Evolutionary conservation across 2,797 vertebrate species (phyloP), one percentile per base, ranked within the genome.

Genomic region (Poeciliopsis infans): DNA sequence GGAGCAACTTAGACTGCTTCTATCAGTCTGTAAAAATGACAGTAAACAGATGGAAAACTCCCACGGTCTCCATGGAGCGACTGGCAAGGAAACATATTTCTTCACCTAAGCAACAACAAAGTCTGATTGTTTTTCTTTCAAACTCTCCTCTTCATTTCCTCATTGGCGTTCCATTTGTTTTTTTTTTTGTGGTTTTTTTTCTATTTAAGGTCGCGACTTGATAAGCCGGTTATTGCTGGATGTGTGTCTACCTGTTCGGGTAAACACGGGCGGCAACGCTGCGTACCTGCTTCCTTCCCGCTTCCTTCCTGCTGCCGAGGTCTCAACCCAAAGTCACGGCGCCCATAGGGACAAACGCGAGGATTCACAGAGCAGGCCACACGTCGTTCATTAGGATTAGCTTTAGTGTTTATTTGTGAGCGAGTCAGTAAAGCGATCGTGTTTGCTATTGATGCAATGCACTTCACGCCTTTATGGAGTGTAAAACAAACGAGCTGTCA

Each of bases 401-500:
- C 83, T 82, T 78, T 87, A 87, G 81, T 88, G 79, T 89, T 88
- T 89, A 80, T 79, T 72, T 83, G 33, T 77, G 7, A 81, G 51
- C 71, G 59, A 74, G 70, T 77, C 89, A 92, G 91, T 90, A 90
- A 90, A 89, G 85, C 75, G 86, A 88, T 86, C 90, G 86, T 91
- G 87, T 87, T 91, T 73, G 87, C 87, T 94, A 90, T 92, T 91
- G 90, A 94, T 90, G 88, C 84, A 66, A 79, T 81, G 89, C 86
- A 91, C 88, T 91, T 92, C 87, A 91, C 77, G 85, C 89, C 80
- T 92, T 90, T 86, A 90, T 88, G 82, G 88, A 91, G 90, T 92
- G 92, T 89, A 88, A 88, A 93, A 93, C 92, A 89, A 91, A 92
- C 79, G 90, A 93, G 91, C 88, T 92, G 90, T 89, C 83, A 72